Conservation (phyloP, 2,888 invertebrate genomes). For the Eudasyphora cyanicolor region DNA sequence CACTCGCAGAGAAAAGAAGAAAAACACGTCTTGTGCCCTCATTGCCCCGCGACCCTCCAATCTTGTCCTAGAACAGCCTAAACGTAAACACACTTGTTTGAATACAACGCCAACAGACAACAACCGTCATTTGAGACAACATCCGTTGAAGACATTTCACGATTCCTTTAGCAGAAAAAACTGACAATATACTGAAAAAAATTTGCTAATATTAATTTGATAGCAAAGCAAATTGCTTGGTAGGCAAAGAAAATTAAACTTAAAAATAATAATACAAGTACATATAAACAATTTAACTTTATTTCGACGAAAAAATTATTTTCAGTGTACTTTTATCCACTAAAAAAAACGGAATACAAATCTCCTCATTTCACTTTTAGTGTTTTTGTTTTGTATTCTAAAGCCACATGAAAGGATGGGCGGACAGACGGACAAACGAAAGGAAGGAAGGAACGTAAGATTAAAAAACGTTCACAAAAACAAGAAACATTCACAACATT, state of each 20-base stretch:
- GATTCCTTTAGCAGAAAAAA: too few relatives aligned
- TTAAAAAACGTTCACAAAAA: neutral
- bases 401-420: neutral
- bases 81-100: conserved; percentile 62
- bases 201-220: too few relatives aligned
- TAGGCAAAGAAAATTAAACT: too few relatives aligned
- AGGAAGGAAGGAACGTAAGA: neutral
- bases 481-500: neutral
- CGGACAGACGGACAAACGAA: neutral
- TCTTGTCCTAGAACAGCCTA: conserved; percentile 65
- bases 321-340: too few relatives aligned
- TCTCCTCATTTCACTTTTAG: neutral
- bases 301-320: too few relatives aligned
- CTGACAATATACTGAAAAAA: too few relatives aligned
- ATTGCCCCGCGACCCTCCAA: neutral
- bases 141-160: neutral
- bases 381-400: neutral
- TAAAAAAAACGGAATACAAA: too few relatives aligned
- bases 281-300: too few relatives aligned
- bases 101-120: conserved; percentile 18
- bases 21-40: neutral
- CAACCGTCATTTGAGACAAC: neutral
- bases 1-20: neutral
- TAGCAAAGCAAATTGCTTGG: neutral
- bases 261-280: too few relatives aligned